These are phyloP conservation scores for Loriculus beryllinus DNA, from an alignment of 2,797 vertebrate genomes.

Conservation along the genomic window DNA sequence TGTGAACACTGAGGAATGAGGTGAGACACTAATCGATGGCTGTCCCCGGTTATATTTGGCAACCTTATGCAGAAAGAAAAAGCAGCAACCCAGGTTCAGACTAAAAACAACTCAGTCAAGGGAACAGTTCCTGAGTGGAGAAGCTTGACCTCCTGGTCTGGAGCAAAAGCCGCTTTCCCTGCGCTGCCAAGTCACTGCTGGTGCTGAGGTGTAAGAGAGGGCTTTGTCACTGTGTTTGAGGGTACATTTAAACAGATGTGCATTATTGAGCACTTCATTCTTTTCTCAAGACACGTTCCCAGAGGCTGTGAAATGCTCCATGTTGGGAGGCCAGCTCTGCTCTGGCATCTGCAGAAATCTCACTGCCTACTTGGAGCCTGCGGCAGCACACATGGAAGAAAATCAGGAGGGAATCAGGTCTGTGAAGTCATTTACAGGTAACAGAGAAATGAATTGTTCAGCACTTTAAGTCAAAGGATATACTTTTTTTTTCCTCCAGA, in stretches of 20 bases:
- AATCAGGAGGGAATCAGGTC: background rate
- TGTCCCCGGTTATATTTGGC: background rate
- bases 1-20: background rate
- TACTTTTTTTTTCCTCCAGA: background rate
- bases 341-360: background rate
- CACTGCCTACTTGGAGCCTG: rapidly evolving
- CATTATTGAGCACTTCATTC: background rate
- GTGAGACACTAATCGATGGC: background rate
- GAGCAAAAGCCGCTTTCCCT: background rate
- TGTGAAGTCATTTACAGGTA: background rate
- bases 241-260: background rate
- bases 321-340: background rate
- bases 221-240: background rate
- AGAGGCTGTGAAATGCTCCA: background rate
- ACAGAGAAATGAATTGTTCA: background rate
- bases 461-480: background rate
- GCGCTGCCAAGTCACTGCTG: background rate
- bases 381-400: background rate
- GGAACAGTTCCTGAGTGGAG: background rate
- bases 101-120: background rate
- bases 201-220: background rate
- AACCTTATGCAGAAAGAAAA: background rate
- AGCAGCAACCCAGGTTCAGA: background rate
- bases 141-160: background rate
- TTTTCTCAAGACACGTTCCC: rapidly evolving